phyloP scores from a whole-genome alignment of 2,888 invertebrate species.

The Caenorhabditis uteleia region DNA sequence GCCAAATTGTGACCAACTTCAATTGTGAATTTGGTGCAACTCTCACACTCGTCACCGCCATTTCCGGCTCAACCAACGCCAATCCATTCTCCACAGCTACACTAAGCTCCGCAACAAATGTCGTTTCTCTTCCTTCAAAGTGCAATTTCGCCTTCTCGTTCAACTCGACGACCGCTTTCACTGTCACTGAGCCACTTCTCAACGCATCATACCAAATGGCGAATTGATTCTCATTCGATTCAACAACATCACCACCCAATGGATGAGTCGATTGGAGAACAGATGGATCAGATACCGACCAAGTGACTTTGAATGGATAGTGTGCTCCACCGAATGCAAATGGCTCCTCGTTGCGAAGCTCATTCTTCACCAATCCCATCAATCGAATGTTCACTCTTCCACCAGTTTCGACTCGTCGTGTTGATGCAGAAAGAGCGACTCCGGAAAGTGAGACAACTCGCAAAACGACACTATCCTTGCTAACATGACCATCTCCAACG shows the following conservation, averaged over 20 bases:
- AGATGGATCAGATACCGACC: slow-evolving; percentile 39
- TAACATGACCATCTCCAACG: slow-evolving; percentile 45
- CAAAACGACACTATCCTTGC: slow-evolving; percentile 53
- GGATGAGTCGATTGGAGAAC: slow-evolving; percentile 34
- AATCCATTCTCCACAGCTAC: slow-evolving; percentile 48
- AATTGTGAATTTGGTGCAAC: slow-evolving; percentile 46
- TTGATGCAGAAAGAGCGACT: slow-evolving; percentile 44
- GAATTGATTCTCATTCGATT: slow-evolving; percentile 38
- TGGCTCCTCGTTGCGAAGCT: slow-evolving; percentile 51
- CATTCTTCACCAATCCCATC: slow-evolving; percentile 34
- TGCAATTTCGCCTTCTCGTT: slow-evolving; percentile 34
- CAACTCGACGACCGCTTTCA: slow-evolving; percentile 37
- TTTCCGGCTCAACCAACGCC: slow-evolving; percentile 11
- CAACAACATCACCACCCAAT: slow-evolving; percentile 33
- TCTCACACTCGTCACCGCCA: slow-evolving; percentile 21
- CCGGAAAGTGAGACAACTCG: slow-evolving; percentile 58
- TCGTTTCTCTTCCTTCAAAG: slow-evolving; percentile 20
- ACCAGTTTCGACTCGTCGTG: slow-evolving; percentile 49
- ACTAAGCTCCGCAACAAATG: slow-evolving; percentile 35
- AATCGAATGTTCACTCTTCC: slow-evolving; percentile 31
- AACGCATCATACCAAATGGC: slow-evolving; percentile 46
- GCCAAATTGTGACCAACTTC: slow-evolving; percentile 39
- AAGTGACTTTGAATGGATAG: slow-evolving; percentile 53
- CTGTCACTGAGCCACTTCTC: slow-evolving; percentile 28
- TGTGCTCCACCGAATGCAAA: slow-evolving; percentile 61